Percentiles rank a stretch among this genome's conserved stretches.
Conservation (phyloP, 2,113 vertebrate genomes). For the Turdus rufiventris region DNA sequence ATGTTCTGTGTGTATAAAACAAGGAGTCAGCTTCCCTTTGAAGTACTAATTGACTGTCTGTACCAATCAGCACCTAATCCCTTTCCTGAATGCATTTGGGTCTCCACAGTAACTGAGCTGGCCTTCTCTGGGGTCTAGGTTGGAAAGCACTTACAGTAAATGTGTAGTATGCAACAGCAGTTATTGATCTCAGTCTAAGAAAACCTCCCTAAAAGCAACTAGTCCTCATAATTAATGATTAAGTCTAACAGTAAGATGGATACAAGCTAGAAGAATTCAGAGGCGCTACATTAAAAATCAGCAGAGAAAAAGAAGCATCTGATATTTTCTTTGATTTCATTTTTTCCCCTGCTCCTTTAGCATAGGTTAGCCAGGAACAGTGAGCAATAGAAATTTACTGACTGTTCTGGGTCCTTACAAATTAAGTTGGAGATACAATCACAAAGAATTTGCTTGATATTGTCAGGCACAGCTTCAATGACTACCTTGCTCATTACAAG, state of each 20-base stretch:
- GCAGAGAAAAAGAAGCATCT: not conserved
- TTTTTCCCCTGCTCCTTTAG: not conserved
- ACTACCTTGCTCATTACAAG: not conserved
- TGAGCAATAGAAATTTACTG: not conserved
- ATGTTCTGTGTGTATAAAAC: slow-evolving; percentile 69
- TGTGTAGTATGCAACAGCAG: not conserved
- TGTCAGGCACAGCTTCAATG: not conserved
- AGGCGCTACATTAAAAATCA: not conserved
- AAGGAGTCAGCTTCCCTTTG: slow-evolving; percentile 73
- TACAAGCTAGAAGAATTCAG: not conserved
- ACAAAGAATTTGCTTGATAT: not conserved
- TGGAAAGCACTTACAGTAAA: slow-evolving; percentile 48
- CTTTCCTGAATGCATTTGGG: slow-evolving; percentile 63
- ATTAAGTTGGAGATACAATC: not conserved
- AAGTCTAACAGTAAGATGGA: not conserved
- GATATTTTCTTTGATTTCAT: not conserved
- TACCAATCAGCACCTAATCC: slow-evolving; percentile 74
- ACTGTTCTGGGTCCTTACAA: not conserved
- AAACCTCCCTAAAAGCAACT: not conserved
- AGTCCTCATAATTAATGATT: not conserved
- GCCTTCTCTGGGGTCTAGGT: slow-evolving; percentile 1
- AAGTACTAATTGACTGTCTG: slow-evolving; percentile 81
- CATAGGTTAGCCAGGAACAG: not conserved
- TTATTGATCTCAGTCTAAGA: not conserved
- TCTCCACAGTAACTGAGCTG: slow-evolving; percentile 71